Evolutionary conservation across 2,113 vertebrate species (phyloP), one percentile per base, ranked within the genome.

Genomic region (Triplophysa dalaica): DNA sequence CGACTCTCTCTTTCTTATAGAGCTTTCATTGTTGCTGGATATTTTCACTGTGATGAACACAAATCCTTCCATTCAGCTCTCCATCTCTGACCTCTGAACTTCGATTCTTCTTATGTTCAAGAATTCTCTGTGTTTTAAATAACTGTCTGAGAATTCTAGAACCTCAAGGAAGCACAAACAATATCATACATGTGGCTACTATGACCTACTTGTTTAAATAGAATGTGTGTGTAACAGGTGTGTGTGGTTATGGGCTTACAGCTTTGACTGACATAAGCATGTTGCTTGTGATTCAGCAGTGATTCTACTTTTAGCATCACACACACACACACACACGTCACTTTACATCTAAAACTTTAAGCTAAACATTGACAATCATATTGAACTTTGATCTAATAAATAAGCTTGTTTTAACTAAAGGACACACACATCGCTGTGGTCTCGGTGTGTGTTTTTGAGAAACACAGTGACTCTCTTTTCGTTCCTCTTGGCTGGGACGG

Each of bases 231-330:
- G 48, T 70, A 26, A 73, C 70, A 72, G 52, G 69, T 72, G 69
- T 16, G 70, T 1, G 29, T 58, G 72, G 4, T 60, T 21, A 16
- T 19, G 69, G 48, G n/a, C 50, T 66, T 62, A 45, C 33, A 61
- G 73, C 41, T 73, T 52, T 84, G 82, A 81, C 62, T 81, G 82
- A 78, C 82, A 84, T 62, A 61, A 77, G 64, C 82, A 78, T 70
- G 67, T 73, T 83, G 58, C 56, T 41, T 67, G 65, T 48, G 60
- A 64, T 70, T 70, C 77, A 83, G 78, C 74, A 67, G 73, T 11
- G 26, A 72, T 69, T 54, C 68, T 68, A 81, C 52, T 67, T 83
- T 80, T 80, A 83, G 62, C 65, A 45, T 45, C 67, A 22, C 10
- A 72, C 26, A 70, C 17, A 52, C 65, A 29, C 48, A 80, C 60